phyloP scores from a whole-genome alignment of 2,888 invertebrate genomes.

The Fragum sueziense region DNA sequence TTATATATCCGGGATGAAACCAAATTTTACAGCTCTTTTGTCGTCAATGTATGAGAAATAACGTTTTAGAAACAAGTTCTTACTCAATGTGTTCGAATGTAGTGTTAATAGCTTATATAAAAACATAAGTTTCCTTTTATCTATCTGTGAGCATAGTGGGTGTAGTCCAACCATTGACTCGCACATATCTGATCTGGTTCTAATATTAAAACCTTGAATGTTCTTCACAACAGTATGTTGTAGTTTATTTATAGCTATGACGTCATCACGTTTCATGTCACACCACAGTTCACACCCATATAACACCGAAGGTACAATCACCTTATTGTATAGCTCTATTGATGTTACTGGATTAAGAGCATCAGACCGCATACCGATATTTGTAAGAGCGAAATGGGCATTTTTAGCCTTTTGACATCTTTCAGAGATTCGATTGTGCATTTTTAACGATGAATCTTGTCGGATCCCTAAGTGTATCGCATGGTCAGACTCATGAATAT shows the following conservation, averaged over 20 bases:
- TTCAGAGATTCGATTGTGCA: too few relatives aligned
- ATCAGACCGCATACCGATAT: neutral
- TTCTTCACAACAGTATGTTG: constrained; percentile 12
- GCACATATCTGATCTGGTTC: constrained; percentile 16
- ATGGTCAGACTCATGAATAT: too few relatives aligned
- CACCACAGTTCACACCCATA: constrained; percentile 21
- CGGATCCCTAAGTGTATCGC: too few relatives aligned
- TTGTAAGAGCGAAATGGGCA: neutral
- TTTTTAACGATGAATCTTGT: too few relatives aligned
- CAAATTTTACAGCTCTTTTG: neutral
- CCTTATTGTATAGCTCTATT: constrained; percentile 5
- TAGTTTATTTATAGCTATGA: neutral
- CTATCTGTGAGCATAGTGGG: neutral
- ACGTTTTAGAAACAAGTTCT: neutral
- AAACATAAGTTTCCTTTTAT: neutral
- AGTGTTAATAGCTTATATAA: neutral
- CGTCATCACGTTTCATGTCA: neutral
- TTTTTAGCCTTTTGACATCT: constrained; percentile 12
- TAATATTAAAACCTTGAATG: constrained; percentile 2
- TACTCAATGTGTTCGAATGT: neutral
- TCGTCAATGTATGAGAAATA: too few relatives aligned
- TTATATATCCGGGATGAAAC: constrained; percentile 11
- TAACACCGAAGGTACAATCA: neutral
- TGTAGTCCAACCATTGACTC: constrained; percentile 5
- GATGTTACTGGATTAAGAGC: neutral